These are phyloP conservation scores for Lordiphosa andalusiaca DNA, from an alignment of 2,888 invertebrate species.

Conservation along the genomic window DNA sequence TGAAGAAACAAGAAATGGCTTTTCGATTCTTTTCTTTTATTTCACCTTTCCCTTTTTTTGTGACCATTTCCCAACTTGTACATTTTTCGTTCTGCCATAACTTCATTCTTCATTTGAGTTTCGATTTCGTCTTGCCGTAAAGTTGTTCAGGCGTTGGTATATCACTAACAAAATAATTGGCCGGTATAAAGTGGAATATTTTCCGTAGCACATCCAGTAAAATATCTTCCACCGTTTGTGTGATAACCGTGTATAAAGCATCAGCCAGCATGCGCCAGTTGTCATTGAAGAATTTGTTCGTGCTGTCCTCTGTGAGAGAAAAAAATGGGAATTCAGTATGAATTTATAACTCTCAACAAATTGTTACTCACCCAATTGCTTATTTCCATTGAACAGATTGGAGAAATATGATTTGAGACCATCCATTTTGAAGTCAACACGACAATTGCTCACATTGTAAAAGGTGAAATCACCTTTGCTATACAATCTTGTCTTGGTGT, in stretches of 20 bases:
- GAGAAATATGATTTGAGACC: conserved; percentile 86
- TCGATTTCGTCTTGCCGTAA: conserved; percentile 64
- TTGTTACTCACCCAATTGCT: conserved; percentile 83
- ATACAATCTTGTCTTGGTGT: conserved; percentile 85
- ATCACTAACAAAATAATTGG: conserved; percentile 86
- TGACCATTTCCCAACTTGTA: not conserved
- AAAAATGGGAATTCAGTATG: no score
- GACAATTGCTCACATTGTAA: conserved; percentile 85
- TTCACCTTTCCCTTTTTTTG: conserved; percentile 4
- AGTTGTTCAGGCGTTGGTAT: conserved; percentile 80
- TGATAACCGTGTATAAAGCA: conserved; percentile 85
- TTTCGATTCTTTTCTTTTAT: conserved; percentile 3
- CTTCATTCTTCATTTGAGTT: conserved; percentile 32
- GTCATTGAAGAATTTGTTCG: conserved; percentile 87
- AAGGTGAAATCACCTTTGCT: conserved; percentile 84
- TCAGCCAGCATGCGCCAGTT: conserved; percentile 88
- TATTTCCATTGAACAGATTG: conserved; percentile 87
- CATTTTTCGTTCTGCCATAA: not conserved
- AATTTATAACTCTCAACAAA: not conserved
- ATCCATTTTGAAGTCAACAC: conserved; percentile 86
- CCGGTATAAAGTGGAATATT: conserved; percentile 87
- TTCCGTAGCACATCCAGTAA: conserved; percentile 85
- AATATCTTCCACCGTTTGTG: conserved; percentile 87
- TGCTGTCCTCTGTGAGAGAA: conserved; percentile 85
- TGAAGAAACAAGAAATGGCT: conserved; percentile 5